Evolutionary conservation across 2,797 vertebrate genomes (phyloP), one percentile per base, ranked within the genome.

Genomic region (Phrynocephalus forsythii): DNA sequence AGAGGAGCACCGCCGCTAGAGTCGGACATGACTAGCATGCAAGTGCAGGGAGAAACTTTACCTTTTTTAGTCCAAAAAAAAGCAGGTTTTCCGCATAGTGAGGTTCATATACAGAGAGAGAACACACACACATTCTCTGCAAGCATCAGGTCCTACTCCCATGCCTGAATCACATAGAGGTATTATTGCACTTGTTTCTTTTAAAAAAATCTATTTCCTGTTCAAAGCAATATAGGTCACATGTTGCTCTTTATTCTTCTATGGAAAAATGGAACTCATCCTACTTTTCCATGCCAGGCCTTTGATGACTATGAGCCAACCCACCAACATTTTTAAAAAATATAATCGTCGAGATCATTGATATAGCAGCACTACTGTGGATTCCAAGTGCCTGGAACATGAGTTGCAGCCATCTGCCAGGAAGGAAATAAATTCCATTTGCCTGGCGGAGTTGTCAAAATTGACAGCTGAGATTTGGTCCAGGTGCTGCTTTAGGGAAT

Each of bases 201-300:
- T 50, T 26, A 38, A 78, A 78, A 44, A n/a, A 20, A 13, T 56
- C 26, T 26, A 67, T 60, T 48, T 44, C 44, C 80, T 24, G 0
- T 76, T 24, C 30, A 66, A 60, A 50, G 33, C 63, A 68, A 52
- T 16, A n/a, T 10, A 56, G 50, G n/a, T n/a, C 48, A 50, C 33
- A 88, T 84, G 67, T 44, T 73, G 38, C 68, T 60, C 18, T 8
- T 71, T 69, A 56, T 20, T 83, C 44, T n/a, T 44, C n/a, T 38
- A 24, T 77, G 80, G 60, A 84, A 73, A 84, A 79, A 88, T 38
- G 72, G 22, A 26, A 30, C 73, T n/a, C 82, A 72, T 26, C 66
- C 52, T 15, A 26, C 30, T 2, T 88, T 84, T 79, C 26, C 0
- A 20, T 78, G 52, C 75, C 33, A 79, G 72, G 60, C 4, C 33